Percentiles rank a stretch among this genome's conserved stretches.
These are phyloP conservation scores for Cryptocephalus moraei DNA, from an alignment of 2,888 invertebrate genomes.

Conservation along the genomic window DNA sequence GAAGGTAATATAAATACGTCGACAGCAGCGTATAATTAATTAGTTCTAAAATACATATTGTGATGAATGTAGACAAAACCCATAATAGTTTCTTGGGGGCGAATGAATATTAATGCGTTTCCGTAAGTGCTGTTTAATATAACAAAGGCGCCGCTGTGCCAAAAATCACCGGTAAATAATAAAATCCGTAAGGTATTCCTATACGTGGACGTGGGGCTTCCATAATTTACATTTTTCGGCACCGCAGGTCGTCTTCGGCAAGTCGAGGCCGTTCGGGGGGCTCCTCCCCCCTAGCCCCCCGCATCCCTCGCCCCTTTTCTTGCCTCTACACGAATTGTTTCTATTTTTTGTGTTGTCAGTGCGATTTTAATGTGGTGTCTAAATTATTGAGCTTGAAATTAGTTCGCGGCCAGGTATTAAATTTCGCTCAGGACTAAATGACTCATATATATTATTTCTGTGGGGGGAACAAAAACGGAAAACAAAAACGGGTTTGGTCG, in stretches of 20 bases:
- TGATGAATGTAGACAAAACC: conserved; percentile 24
- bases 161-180: conserved; percentile 26
- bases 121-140: conserved; percentile 24
- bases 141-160: conserved; percentile 24
- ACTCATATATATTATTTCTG: too few relatives aligned
- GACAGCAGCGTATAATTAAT: conserved; percentile 20
- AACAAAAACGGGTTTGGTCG: too few relatives aligned
- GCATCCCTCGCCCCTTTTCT: neutral
- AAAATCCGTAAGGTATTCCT: conserved; percentile 20
- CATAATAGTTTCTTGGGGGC: conserved; percentile 22
- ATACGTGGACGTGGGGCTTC: conserved; percentile 22
- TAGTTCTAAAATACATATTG: conserved; percentile 21
- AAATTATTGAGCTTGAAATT: conserved; percentile 3
- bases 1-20: conserved; percentile 16
- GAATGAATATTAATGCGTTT: conserved; percentile 27
- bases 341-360: conserved; percentile 6
- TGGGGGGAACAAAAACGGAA: too few relatives aligned
- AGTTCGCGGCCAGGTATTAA: too few relatives aligned
- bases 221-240: conserved; percentile 30
- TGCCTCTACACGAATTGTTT: conserved; percentile 5
- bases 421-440: too few relatives aligned
- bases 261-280: conserved; percentile 12
- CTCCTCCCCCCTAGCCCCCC: neutral
- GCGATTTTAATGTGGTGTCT: conserved; percentile 4
- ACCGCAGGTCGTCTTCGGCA: conserved; percentile 28